phyloP scores from a whole-genome alignment of 2,113 vertebrate genomes.

The Polyodon spathula region DNA sequence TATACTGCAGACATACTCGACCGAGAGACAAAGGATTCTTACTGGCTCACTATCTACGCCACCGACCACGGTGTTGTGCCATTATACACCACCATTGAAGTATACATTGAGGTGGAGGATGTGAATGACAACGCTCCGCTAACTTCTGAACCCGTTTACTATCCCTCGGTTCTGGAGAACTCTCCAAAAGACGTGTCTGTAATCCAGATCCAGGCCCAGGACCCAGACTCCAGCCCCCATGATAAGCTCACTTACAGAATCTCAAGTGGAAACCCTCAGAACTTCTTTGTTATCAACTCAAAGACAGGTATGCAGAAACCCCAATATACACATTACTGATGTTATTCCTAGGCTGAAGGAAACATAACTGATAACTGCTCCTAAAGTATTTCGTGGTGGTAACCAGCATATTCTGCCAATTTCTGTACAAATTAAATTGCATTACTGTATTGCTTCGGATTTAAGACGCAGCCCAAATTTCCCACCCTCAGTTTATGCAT shows the following conservation, averaged over 20 bases:
- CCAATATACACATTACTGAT: too few relatives aligned
- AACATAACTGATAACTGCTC: too few relatives aligned
- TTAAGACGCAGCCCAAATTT: too few relatives aligned
- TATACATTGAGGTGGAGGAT: constrained; percentile 90
- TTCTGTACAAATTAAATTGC: too few relatives aligned
- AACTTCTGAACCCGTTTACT: constrained; percentile 83
- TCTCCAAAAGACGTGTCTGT: constrained; percentile 85
- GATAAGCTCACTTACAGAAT: constrained; percentile 77
- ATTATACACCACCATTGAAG: constrained; percentile 76
- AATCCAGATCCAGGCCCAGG: constrained; percentile 87
- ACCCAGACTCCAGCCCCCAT: constrained; percentile 69
- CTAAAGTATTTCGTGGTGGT: too few relatives aligned
- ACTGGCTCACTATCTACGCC: constrained; percentile 91
- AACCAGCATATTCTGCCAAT: too few relatives aligned
- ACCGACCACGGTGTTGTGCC: constrained; percentile 86
- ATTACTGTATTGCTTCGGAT: too few relatives aligned
- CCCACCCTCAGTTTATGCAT: too few relatives aligned
- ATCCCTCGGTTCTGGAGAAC: constrained; percentile 75
- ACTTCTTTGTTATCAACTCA: constrained; percentile 84
- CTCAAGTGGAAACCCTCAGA: constrained; percentile 91
- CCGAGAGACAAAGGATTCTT: constrained; percentile 82
- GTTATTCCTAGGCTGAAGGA: too few relatives aligned
- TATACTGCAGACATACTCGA: constrained; percentile 87
- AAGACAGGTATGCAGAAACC: constrained; percentile 74
- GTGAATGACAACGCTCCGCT: constrained; percentile 93